Base-by-base conservation (phyloP, 2,797 vertebrate genomes). In the Micromesistius poutassou region DNA sequence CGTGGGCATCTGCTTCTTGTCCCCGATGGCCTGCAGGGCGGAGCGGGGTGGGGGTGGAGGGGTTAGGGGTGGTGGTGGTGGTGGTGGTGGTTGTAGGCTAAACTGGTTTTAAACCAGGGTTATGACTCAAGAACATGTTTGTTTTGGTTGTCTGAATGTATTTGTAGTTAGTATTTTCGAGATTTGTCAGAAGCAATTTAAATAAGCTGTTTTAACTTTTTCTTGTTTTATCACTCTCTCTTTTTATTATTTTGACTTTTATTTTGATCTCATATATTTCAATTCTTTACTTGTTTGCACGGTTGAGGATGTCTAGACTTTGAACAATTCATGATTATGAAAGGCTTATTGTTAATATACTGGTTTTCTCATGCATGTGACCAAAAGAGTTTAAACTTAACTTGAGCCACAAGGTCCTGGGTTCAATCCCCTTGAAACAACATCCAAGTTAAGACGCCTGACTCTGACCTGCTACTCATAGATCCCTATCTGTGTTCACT, bases 1-100 rank as follows among this genome's bases (percentile, higher is more conserved):
- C 0, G 98, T 99, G 0, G 93, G 88, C 74, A 94, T 86, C 7
- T 92, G 87, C 86, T 95, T 96, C 74, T 89, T 81, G 30, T 98
- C 96, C 22, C 82, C 0, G 12, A 87, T 78, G 89, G 89, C 80
- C 91, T 92, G 83, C 19, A n/a, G 1, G 35, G 72, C 13, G 0
- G 28, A 42, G 14, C 12, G 40, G 78, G 0, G 70, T 38, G 80
- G 38, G 5, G 13, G 35, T 6, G 38, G 30, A 30, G 68, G 68
- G 30, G 30, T 71, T 66, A 66, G 5, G 25, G 50, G 50, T n/a
- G 62, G 62, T 66, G 62, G 62, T 28, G 80, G 33, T 4, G 22
- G 72, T 35, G 16, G 22, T 5, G 50, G 55, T 28, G n/a, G 35
- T n/a, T 66, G 55, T n/a, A 25, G 55, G 55, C 9, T 66, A 25